Base-by-base conservation (phyloP, 2,113 vertebrate genomes). In the Ariopsis seemanni region DNA sequence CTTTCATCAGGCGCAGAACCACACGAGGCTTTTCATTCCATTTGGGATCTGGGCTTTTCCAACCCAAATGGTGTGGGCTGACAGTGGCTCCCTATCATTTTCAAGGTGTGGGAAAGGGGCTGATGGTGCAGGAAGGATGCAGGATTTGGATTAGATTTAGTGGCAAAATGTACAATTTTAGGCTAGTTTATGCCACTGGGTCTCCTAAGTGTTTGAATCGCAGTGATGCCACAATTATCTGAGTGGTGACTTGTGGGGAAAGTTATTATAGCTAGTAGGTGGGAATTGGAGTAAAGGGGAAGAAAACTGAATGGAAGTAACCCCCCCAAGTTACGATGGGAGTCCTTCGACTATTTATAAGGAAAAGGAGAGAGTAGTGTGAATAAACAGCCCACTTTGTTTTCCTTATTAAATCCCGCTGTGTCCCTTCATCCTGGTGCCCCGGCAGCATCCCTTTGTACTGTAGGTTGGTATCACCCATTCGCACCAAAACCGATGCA, bases 21-120 rank as follows among this genome's bases (percentile, higher is more conserved):
- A 86, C 85, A 88, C 86, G 72, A 90, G 83, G 12, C 74, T 62
- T 86, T 87, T n/a, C 48, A 42, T 48, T 42, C 52, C 50, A 0
- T 27, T 42, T 6, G 15, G 60, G 14, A 53, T 81, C 62, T 65
- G 27, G 34, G 78, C n/a, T 77, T 87, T 79, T 57, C 63, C 60
- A 79, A 50, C 6, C 62, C 55, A 83, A 81, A 85, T 7, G 30
- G 57, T 12, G 18, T 60, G 27, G 25, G 69, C 63, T 63, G 57
- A 58, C 67, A 85, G 42, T 18, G 18, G 67, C 75, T 88, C 79
- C 58, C 72, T 80, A 25, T 84, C 62, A 88, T 90, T 88, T 86
- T 57, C 60, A 72, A 50, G 52, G 50, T 82, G 14, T 48, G n/a
- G 57, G 57, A 87, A 78, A 27, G 12, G 34, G 14, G 67, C 5